Conservation (phyloP, 2,888 invertebrate species). For the Drosophila yooni region DNA sequence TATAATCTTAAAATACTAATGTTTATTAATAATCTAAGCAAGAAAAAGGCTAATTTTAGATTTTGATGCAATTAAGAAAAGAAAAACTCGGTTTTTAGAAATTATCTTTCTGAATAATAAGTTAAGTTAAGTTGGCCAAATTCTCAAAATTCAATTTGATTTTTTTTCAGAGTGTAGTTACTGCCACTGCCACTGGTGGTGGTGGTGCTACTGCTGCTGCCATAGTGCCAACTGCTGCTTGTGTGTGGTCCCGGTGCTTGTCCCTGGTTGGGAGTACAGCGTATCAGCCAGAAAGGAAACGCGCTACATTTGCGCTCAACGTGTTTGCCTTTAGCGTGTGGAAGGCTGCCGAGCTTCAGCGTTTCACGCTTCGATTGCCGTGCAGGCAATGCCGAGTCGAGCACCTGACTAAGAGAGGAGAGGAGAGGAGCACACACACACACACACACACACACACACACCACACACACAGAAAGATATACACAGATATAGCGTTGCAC, state of each 20-base stretch:
- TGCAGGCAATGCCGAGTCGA: slow-evolving; percentile 48
- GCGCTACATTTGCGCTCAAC: slow-evolving; percentile 80
- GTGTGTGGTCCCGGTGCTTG: slow-evolving; percentile 34
- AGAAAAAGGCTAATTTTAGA: too few species aligned
- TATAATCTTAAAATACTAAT: neutral
- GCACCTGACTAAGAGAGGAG: slow-evolving; percentile 22
- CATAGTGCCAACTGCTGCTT: neutral
- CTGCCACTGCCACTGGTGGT: slow-evolving; percentile 19
- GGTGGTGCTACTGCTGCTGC: neutral
- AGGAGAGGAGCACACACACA: neutral
- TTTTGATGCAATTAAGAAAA: too few species aligned
- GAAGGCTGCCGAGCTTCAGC: slow-evolving; percentile 58
- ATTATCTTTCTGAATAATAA: neutral
- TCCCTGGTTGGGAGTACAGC: slow-evolving; percentile 30
- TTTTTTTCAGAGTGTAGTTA: neutral
- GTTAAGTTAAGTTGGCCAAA: neutral
- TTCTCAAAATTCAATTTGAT: neutral
- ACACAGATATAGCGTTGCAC: slow-evolving; percentile 25
- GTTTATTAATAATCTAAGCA: too few species aligned
- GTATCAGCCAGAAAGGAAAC: slow-evolving; percentile 74
- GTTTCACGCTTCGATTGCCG: slow-evolving; percentile 77
- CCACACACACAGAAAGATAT: slow-evolving; percentile 6
- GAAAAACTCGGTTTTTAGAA: neutral
- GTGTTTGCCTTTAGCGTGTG: slow-evolving; percentile 64
- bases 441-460: slow-evolving; percentile 6